Conservation (phyloP, 23 tunicate species). For the Clavelina lepadiformis region DNA sequence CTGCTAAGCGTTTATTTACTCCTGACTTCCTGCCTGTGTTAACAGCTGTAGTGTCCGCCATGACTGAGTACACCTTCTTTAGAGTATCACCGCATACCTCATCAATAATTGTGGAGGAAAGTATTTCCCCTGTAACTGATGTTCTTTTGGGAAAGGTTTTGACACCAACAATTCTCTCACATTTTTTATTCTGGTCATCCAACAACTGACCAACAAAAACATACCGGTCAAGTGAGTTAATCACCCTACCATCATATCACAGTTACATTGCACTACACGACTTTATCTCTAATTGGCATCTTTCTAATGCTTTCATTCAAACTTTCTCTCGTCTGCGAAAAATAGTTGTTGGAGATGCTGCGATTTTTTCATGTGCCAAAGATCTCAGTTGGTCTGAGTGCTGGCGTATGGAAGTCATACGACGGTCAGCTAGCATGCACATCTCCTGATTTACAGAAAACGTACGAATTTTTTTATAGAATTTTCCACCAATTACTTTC, state of each 20-base stretch:
- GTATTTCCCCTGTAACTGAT: slow-evolving; percentile 14
- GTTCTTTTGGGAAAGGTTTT: slow-evolving; percentile 9
- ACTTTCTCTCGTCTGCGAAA: not conserved
- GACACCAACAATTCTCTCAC: slow-evolving; percentile 7
- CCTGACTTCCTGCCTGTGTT: slow-evolving; percentile 15
- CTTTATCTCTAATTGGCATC: not conserved
- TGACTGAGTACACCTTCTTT: slow-evolving; percentile 2
- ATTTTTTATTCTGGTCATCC: not conserved
- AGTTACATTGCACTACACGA: slow-evolving; percentile 4
- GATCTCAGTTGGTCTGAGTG: too few relatives aligned
- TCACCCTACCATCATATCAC: slow-evolving; percentile 13
- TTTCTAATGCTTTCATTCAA: slow-evolving; percentile 3
- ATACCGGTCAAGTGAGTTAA: slow-evolving; percentile 11
- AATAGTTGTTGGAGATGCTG: too few relatives aligned
- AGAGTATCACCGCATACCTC: slow-evolving; percentile 1
- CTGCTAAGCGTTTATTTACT: slow-evolving; percentile 13
- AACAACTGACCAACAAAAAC: slow-evolving; percentile 18
- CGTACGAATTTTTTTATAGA: too few relatives aligned
- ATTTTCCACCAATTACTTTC: too few relatives aligned
- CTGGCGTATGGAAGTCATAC: too few relatives aligned
- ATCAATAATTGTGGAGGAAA: slow-evolving; percentile 4
- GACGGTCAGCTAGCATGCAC: too few relatives aligned
- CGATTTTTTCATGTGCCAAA: too few relatives aligned
- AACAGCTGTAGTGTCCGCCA: slow-evolving; percentile 17
- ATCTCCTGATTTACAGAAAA: too few relatives aligned